These are phyloP conservation scores for Syrista parreyssii DNA, from an alignment of 2,888 invertebrate genomes.

Conservation along the genomic window DNA sequence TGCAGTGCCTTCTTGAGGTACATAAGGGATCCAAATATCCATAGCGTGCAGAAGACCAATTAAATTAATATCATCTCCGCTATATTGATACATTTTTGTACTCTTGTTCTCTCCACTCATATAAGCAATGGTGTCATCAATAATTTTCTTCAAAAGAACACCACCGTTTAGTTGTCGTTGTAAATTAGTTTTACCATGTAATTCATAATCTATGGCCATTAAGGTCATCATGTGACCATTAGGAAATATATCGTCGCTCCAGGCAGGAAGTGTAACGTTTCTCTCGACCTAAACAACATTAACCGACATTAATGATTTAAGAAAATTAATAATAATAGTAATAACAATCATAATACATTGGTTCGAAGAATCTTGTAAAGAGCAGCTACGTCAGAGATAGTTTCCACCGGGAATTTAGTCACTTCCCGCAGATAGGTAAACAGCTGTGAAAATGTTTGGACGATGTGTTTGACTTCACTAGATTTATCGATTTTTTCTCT, in stretches of 20 bases:
- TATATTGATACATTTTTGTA: constrained; percentile 48
- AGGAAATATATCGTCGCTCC: constrained; percentile 7
- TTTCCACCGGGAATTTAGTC: too few species aligned
- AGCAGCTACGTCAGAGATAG: too few species aligned
- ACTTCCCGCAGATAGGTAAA: too few species aligned
- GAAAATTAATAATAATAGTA: too few species aligned
- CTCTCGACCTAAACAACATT: not conserved
- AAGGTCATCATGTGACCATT: constrained; percentile 7
- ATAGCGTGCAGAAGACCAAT: constrained; percentile 50
- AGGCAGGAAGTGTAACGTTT: constrained; percentile 4
- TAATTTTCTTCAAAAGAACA: constrained; percentile 25
- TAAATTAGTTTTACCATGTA: not conserved
- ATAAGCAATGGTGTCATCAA: constrained; percentile 20
- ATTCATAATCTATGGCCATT: constrained; percentile 1
- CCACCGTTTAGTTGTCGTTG: constrained; percentile 9
- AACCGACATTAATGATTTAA: too few species aligned
- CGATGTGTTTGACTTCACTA: not conserved
- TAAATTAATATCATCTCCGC: constrained; percentile 53
- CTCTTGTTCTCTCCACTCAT: constrained; percentile 9
- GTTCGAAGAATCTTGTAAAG: too few species aligned
- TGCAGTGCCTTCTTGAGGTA: constrained; percentile 50
- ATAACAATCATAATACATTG: too few species aligned
- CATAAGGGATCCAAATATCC: constrained; percentile 50
- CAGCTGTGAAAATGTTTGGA: too few species aligned
- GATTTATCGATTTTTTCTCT: constrained; percentile 26